Evolutionary conservation across 2,113 vertebrate species (phyloP).

Genomic region (Gallinago jamesoni): DNA sequence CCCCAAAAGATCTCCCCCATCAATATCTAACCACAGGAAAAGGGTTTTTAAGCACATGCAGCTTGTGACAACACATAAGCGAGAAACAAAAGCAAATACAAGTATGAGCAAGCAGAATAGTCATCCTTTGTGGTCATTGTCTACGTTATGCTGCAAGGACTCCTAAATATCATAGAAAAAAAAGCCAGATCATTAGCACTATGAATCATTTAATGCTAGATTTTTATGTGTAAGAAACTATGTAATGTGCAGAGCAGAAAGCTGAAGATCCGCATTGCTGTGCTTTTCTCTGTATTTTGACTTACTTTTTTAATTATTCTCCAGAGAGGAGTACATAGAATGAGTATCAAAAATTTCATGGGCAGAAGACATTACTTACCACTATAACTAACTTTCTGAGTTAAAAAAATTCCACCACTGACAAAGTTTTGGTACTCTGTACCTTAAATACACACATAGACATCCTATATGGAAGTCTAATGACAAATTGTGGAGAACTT

Average conservation of each 20-base stretch:
- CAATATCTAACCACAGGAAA: conserved; percentile 50
- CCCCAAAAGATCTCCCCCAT: not conserved
- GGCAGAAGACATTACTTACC: not conserved
- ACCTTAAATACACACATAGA: not conserved
- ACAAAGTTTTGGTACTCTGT: not conserved
- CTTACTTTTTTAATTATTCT: not conserved
- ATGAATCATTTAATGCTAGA: not conserved
- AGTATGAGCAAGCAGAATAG: not conserved
- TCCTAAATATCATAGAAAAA: not conserved
- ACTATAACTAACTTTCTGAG: not conserved
- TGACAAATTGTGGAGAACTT: not conserved
- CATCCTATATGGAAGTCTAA: not conserved
- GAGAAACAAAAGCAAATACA: not conserved
- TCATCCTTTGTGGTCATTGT: not conserved
- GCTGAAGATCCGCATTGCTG: not conserved
- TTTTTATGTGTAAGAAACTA: not conserved
- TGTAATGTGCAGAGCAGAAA: not conserved
- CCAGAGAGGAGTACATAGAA: not conserved
- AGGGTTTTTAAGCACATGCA: not conserved
- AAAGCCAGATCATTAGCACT: not conserved
- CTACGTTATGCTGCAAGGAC: not conserved
- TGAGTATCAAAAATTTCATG: not conserved
- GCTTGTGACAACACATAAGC: not conserved
- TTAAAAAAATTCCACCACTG: not conserved
- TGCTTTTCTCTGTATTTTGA: not conserved